Conservation (phyloP, 2,113 vertebrate species). For the Microcebus griseorufus region DNA sequence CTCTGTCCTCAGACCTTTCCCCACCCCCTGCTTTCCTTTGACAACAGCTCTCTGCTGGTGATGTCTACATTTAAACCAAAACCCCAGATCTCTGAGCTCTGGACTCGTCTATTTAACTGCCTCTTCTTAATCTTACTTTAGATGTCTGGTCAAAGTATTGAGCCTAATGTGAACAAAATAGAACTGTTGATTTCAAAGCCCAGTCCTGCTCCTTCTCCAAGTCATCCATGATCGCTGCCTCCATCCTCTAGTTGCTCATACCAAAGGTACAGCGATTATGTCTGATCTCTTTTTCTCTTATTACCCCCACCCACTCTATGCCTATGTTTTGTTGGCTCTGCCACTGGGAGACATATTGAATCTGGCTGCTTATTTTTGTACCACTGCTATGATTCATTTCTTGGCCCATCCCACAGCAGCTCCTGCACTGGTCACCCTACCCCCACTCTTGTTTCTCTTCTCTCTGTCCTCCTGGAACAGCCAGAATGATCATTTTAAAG, state of each 20-base stretch:
- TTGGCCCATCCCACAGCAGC: background rate
- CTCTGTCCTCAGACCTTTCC: background rate
- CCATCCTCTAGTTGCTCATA: background rate
- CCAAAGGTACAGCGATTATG: background rate
- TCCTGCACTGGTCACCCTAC: background rate
- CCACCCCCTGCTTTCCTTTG: background rate
- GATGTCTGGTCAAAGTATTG: background rate
- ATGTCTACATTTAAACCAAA: background rate
- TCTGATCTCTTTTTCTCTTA: background rate
- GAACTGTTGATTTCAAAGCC: background rate
- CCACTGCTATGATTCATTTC: background rate
- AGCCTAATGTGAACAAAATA: background rate
- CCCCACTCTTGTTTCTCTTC: background rate
- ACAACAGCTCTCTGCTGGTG: background rate
- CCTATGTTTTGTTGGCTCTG: background rate
- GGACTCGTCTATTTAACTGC: background rate
- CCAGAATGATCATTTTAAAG: background rate
- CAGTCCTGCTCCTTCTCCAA: background rate
- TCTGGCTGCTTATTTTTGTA: background rate
- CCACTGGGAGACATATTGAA: background rate
- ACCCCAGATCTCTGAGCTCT: background rate
- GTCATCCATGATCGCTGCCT: background rate
- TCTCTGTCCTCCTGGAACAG: background rate
- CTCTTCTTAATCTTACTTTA: background rate
- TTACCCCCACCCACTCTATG: background rate